phyloP scores from a whole-genome alignment of 1,140 invertebrate species.

The Araneus ventricosus region DNA sequence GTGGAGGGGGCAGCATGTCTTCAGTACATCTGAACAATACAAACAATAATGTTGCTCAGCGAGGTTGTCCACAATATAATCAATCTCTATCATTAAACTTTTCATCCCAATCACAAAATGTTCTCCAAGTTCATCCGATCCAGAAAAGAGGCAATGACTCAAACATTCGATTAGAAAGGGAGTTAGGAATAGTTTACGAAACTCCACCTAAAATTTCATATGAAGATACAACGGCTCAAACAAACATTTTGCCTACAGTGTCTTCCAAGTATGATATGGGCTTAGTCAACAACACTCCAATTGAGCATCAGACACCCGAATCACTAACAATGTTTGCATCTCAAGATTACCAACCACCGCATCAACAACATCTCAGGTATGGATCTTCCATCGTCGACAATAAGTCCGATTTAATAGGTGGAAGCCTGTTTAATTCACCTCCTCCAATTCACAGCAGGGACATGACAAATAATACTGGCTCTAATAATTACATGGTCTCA shows the following conservation, averaged over 20 bases:
- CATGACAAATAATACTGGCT: slow-evolving; percentile 41
- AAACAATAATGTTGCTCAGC: slow-evolving; percentile 26
- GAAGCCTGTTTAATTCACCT: slow-evolving; percentile 4
- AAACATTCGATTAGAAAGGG: slow-evolving; percentile 25
- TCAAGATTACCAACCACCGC: slow-evolving; percentile 55
- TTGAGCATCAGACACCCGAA: slow-evolving; percentile 67
- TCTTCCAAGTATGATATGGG: slow-evolving; percentile 53
- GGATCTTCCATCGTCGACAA: slow-evolving; percentile 59
- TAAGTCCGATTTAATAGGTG: slow-evolving; percentile 36
- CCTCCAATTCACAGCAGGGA: slow-evolving; percentile 32
- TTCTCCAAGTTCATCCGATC: slow-evolving; percentile 48
- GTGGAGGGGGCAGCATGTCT: slow-evolving; percentile 49
- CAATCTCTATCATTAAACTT: slow-evolving; percentile 40
- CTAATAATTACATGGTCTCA: slow-evolving; percentile 49
- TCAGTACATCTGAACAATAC: background rate
- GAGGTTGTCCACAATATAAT: slow-evolving; percentile 43
- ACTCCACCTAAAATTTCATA: slow-evolving; percentile 28
- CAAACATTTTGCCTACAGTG: slow-evolving; percentile 13
- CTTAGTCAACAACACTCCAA: slow-evolving; percentile 21
- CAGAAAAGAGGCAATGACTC: slow-evolving; percentile 24
- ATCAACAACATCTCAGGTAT: slow-evolving; percentile 56
- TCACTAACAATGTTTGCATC: slow-evolving; percentile 32
- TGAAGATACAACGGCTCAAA: slow-evolving; percentile 17
- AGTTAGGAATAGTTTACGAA: slow-evolving; percentile 60
- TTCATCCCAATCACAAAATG: slow-evolving; percentile 45